These are phyloP conservation scores for Epinephelus moara DNA, from an alignment of 2,113 vertebrate species.

Conservation along the genomic window DNA sequence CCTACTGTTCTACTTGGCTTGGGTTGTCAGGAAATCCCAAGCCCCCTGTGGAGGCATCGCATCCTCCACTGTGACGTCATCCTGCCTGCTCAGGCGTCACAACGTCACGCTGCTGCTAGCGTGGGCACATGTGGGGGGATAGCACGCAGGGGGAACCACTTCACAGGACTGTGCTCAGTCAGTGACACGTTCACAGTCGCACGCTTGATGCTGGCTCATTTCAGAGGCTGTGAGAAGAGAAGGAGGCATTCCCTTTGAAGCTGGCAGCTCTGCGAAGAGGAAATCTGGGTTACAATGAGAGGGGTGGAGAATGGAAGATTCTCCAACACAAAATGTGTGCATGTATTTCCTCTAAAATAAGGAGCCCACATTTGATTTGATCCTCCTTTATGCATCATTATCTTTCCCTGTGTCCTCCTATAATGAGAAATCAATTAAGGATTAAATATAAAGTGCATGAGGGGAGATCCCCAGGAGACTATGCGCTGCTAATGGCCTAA, in stretches of 20 bases:
- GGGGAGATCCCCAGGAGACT: not conserved
- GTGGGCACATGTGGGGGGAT: not conserved
- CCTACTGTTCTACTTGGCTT: constrained; percentile 11
- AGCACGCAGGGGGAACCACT: constrained; percentile 42
- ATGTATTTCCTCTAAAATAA: constrained; percentile 7
- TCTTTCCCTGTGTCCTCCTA: not conserved
- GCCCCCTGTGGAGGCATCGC: constrained; percentile 25
- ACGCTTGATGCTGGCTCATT: constrained; percentile 25
- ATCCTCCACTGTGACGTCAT: constrained; percentile 53
- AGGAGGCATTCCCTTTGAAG: constrained; percentile 75
- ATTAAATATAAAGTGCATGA: not conserved
- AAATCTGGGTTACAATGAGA: constrained; percentile 65
- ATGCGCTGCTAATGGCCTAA: not conserved
- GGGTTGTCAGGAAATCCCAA: constrained; percentile 22
- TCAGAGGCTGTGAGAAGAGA: constrained; percentile 40
- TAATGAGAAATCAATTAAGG: not conserved
- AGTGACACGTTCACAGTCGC: constrained; percentile 15
- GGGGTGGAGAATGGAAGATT: constrained; percentile 28
- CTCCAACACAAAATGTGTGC: not conserved
- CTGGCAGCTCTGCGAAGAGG: constrained; percentile 48
- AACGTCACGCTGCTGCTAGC: not conserved
- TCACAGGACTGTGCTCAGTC: constrained; percentile 58
- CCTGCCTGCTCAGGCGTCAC: not conserved
- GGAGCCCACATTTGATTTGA: not conserved
- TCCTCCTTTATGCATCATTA: not conserved